phyloP scores from a whole-genome alignment of 1,140 invertebrate species.

The Euglossa dilemma region DNA sequence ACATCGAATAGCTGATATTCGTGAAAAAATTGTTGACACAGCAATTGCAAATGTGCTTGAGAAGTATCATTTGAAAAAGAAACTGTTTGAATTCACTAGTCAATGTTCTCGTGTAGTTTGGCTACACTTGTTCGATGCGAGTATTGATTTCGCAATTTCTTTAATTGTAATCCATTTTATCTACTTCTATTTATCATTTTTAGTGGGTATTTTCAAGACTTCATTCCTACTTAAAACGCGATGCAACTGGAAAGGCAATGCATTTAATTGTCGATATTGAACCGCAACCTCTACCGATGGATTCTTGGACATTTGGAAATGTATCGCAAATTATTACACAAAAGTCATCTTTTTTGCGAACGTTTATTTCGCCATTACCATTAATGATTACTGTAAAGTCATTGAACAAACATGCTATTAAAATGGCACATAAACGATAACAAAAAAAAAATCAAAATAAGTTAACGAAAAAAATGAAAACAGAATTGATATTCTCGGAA shows the following conservation, averaged over 20 bases:
- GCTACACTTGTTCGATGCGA: constrained; percentile 37
- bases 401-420: too few species aligned
- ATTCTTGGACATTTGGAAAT: constrained; percentile 17
- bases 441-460: neutral
- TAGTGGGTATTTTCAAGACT: neutral
- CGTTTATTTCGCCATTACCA: neutral
- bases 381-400: neutral
- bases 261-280: neutral
- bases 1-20: constrained; percentile 48
- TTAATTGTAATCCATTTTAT: neutral
- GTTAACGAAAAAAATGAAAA: neutral
- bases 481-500: neutral
- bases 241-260: neutral
- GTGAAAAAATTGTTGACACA: constrained; percentile 54
- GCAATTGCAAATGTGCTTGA: constrained; percentile 19
- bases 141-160: neutral
- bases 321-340: neutral
- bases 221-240: neutral
- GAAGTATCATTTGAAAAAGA: constrained; percentile 25
- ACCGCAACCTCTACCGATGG: neutral
- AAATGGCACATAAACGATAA: too few species aligned
- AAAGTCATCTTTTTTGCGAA: neutral
- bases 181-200: neutral
- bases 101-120: constrained; percentile 38
- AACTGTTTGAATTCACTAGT: constrained; percentile 42